phyloP scores from a whole-genome alignment of 1,140 invertebrate species.

The Megathymus violae region DNA sequence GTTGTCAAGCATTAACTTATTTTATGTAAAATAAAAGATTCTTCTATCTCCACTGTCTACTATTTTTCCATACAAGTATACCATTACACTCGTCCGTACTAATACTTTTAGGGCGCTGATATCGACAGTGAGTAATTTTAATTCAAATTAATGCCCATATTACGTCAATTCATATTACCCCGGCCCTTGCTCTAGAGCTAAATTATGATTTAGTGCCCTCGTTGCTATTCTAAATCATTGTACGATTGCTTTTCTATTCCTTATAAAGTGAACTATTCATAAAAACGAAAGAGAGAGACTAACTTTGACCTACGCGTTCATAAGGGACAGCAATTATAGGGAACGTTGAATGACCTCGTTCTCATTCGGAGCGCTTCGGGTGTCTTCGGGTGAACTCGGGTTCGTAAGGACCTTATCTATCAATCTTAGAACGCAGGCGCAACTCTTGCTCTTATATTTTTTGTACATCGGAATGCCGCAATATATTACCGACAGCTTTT shows the following conservation, averaged over 20 bases:
- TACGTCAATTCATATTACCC: slow-evolving; percentile 54
- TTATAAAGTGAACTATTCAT: slow-evolving; percentile 55
- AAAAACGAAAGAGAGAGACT: slow-evolving; percentile 43
- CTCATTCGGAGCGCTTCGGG: slow-evolving; percentile 49
- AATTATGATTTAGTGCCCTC: slow-evolving; percentile 33
- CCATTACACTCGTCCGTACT: no score
- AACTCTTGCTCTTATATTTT: slow-evolving; percentile 45
- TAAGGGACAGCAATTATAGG: slow-evolving; percentile 57
- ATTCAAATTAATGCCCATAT: slow-evolving; percentile 52
- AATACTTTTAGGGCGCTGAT: neutral
- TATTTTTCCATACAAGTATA: no score
- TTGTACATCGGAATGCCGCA: slow-evolving; percentile 22
- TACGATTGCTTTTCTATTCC: slow-evolving; percentile 27
- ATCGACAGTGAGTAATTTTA: slow-evolving; percentile 17
- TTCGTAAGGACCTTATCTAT: slow-evolving; percentile 46
- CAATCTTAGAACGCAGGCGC: slow-evolving; percentile 50
- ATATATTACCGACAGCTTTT: slow-evolving; percentile 29
- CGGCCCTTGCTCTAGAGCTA: slow-evolving; percentile 37
- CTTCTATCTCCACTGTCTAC: no score
- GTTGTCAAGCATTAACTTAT: no score
- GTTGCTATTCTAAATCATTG: slow-evolving; percentile 60
- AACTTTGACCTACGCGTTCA: slow-evolving; percentile 35
- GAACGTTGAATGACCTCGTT: slow-evolving; percentile 63
- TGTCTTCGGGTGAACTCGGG: slow-evolving; percentile 48
- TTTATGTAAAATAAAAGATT: no score